These are phyloP conservation scores for Seriola dumerili DNA, from an alignment of 2,113 vertebrate genomes.

Conservation along the genomic window DNA sequence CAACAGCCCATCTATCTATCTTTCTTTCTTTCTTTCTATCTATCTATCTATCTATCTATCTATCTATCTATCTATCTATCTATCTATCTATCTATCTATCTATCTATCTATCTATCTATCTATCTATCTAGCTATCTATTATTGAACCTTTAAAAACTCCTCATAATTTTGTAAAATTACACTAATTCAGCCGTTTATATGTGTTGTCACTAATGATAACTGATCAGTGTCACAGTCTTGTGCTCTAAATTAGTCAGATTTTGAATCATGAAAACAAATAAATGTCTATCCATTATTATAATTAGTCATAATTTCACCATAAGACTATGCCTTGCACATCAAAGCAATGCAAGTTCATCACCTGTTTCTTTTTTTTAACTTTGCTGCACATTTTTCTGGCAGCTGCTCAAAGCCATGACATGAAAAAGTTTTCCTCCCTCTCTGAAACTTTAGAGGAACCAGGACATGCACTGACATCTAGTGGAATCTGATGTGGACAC, in stretches of 20 bases:
- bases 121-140: not conserved
- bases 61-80: not conserved
- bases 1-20: not conserved
- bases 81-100: too few species aligned
- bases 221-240: too few species aligned
- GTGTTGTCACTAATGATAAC: too few species aligned
- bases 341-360: not conserved
- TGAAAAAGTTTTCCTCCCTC: not conserved
- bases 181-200: too few species aligned
- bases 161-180: not conserved
- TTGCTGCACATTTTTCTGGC: not conserved
- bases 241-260: too few species aligned
- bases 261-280: too few species aligned
- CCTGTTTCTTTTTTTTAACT: not conserved
- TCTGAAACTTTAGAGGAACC: not conserved
- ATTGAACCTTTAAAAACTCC: too few species aligned
- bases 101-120: too few species aligned
- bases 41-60: not conserved
- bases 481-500: conserved; percentile 26
- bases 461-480: conserved; percentile 57
- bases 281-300: too few species aligned
- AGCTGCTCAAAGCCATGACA: not conserved
- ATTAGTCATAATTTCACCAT: not conserved
- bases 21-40: not conserved
- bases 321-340: not conserved